A percentile compares a stretch with the other conserved stretches of the same genome.
Conservation (phyloP, 2,113 vertebrate species). For the Okapia johnstoni region DNA sequence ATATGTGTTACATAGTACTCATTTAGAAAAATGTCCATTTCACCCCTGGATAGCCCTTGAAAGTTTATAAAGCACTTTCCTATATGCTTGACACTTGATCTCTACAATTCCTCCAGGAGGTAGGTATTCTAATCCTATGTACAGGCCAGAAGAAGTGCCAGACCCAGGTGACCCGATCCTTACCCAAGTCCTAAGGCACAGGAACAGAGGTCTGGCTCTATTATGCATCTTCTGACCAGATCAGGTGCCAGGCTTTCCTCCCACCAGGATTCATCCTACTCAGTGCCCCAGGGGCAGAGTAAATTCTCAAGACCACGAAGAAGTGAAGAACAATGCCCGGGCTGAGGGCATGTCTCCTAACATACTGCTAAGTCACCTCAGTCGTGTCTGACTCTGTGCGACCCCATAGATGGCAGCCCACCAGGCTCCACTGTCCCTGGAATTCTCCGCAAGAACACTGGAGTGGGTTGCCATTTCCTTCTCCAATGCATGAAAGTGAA, state of each 20-base stretch:
- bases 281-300: not conserved
- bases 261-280: not conserved
- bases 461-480: too few relatives aligned
- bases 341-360: not conserved
- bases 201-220: accelerated
- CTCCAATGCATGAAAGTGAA: too few relatives aligned
- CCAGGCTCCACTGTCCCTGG: too few relatives aligned
- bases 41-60: too few relatives aligned
- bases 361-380: too few relatives aligned
- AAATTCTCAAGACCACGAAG: not conserved
- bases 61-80: not conserved
- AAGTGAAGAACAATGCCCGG: not conserved
- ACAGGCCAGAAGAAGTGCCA: not conserved
- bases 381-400: too few relatives aligned
- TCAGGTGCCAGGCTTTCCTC: not conserved
- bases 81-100: not conserved
- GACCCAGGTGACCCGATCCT: not conserved
- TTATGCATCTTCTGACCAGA: not conserved
- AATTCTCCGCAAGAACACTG: too few relatives aligned
- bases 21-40: not conserved
- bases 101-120: not conserved
- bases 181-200: not conserved
- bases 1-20: not conserved
- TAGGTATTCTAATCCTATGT: not conserved
- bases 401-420: too few relatives aligned